phyloP scores from a whole-genome alignment of 1,140 invertebrate species.

The Drosophila triauraria region DNA sequence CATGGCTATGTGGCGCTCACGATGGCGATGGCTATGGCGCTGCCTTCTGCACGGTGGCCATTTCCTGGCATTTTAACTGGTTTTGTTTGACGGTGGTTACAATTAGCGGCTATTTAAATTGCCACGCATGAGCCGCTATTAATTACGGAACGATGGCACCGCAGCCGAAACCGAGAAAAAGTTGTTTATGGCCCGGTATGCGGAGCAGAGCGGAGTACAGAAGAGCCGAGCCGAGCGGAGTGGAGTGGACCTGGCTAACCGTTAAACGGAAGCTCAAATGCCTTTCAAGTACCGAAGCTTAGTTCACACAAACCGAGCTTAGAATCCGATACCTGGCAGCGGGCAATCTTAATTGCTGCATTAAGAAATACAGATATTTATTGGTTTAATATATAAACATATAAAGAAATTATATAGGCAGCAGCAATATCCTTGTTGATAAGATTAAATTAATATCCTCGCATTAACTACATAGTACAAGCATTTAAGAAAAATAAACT shows the following conservation, averaged over 20 bases:
- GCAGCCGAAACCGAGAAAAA: slow-evolving; percentile 60
- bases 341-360: slow-evolving; percentile 2
- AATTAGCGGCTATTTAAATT: slow-evolving; percentile 79
- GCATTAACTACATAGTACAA: neutral
- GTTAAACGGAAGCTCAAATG: slow-evolving; percentile 68
- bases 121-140: slow-evolving; percentile 76
- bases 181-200: slow-evolving; percentile 58
- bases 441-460: neutral
- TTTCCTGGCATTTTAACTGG: slow-evolving; percentile 65
- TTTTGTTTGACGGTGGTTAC: slow-evolving; percentile 71
- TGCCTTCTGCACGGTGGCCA: slow-evolving; percentile 52
- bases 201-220: slow-evolving; percentile 5
- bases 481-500: neutral
- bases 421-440: neutral
- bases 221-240: slow-evolving; percentile 6
- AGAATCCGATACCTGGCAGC: slow-evolving; percentile 3
- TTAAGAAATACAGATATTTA: slow-evolving; percentile 9
- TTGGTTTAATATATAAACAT: neutral
- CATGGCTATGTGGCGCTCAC: slow-evolving; percentile 1
- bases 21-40: slow-evolving; percentile 30
- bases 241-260: slow-evolving; percentile 33
- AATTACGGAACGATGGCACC: slow-evolving; percentile 75
- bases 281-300: slow-evolving; percentile 47
- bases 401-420: neutral
- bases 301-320: slow-evolving; percentile 17